A percentile compares a stretch with the other conserved stretches of the same genome.
Evolutionary conservation across 2,797 vertebrate species (phyloP).

Genomic region (Eleutherodactylus coqui): DNA sequence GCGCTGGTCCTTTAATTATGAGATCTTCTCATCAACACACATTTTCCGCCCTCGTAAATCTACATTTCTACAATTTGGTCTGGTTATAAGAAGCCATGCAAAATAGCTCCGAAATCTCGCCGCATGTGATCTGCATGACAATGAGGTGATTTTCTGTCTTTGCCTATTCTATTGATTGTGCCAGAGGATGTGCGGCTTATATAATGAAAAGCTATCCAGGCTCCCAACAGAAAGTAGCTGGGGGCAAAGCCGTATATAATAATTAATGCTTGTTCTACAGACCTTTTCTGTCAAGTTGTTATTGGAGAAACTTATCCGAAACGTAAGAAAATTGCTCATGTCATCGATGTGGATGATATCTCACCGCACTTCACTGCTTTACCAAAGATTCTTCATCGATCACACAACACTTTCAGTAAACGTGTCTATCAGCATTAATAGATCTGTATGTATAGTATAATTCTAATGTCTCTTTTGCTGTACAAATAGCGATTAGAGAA

Average conservation of each 20-base stretch:
- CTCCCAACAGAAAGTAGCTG: neutral
- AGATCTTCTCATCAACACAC: neutral
- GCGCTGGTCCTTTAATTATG: neutral
- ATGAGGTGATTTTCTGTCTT: constrained; percentile 4
- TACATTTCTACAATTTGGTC: constrained; percentile 18
- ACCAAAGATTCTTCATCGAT: neutral
- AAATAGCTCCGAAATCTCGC: constrained; percentile 15
- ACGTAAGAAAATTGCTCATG: neutral
- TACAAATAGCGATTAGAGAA: neutral
- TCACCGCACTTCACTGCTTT: constrained; percentile 1
- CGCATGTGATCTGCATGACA: constrained; percentile 12
- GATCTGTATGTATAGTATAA: neutral
- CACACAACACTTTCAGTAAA: neutral
- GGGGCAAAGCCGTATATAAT: constrained; percentile 25
- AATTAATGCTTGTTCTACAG: constrained; percentile 11
- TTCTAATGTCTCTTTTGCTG: neutral
- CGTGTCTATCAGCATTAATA: constrained; percentile 9
- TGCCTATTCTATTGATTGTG: constrained; percentile 35
- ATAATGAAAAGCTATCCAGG: constrained; percentile 10
- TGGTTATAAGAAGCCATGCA: constrained; percentile 13
- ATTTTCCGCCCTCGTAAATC: constrained; percentile 8
- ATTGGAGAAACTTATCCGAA: constrained; percentile 22
- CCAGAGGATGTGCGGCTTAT: constrained; percentile 17
- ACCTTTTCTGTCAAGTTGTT: neutral
- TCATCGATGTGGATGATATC: neutral